Evolutionary conservation across 2,797 vertebrate species (phyloP).

Genomic region (Enteromius argenteus): DNA sequence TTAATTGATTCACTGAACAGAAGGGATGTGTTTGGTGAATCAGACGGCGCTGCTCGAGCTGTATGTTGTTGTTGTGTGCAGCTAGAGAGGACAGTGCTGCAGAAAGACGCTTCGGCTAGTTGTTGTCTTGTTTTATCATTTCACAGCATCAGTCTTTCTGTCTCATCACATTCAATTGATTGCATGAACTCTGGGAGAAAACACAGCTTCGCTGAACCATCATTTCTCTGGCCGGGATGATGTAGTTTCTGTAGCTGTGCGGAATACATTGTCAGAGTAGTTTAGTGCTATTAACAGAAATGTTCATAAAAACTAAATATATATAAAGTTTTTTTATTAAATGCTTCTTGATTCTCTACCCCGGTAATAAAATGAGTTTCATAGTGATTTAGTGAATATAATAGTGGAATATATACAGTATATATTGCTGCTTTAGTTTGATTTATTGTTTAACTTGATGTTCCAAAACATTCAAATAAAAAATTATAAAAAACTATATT

Average conservation of each 20-base stretch:
- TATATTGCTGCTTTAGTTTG: too few species aligned
- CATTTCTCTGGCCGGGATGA: neutral
- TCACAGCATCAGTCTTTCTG: slow-evolving; percentile 6
- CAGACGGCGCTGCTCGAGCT: neutral
- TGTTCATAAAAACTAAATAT: too few species aligned
- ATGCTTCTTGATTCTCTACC: neutral
- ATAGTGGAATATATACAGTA: neutral
- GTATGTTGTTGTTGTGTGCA: neutral
- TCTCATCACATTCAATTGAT: neutral
- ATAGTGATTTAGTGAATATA: neutral
- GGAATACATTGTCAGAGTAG: neutral
- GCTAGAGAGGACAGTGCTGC: neutral
- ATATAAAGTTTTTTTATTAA: neutral
- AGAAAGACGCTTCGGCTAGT: neutral
- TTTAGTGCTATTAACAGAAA: neutral
- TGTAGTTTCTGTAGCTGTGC: neutral
- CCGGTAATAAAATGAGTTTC: neutral
- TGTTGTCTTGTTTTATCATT: slow-evolving; percentile 20
- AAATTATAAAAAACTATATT: too few species aligned
- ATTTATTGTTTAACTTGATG: neutral
- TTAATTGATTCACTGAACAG: neutral
- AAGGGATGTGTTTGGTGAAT: neutral
- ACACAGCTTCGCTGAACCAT: neutral
- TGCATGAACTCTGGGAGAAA: neutral
- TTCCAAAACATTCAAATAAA: neutral